Percentiles rank a stretch among this genome's conserved stretches.
phyloP scores from a whole-genome alignment of 2,113 vertebrate species.

The Struthidea cinerea region DNA sequence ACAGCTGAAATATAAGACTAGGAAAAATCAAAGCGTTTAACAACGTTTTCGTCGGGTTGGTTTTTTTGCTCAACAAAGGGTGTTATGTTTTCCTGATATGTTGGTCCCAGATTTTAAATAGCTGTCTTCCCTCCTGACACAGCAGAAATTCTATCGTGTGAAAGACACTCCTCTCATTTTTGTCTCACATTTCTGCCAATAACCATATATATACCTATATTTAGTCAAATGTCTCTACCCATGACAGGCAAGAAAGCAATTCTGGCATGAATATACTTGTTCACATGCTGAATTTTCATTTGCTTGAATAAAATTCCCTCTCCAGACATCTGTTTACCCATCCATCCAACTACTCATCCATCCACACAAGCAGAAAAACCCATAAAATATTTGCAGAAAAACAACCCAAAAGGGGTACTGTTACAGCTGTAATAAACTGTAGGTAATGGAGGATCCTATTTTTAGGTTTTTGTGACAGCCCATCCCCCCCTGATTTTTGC shows the following conservation, averaged over 20 bases:
- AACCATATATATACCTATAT: not conserved
- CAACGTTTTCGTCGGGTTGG: not conserved
- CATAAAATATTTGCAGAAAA: not conserved
- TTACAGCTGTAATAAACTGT: not conserved
- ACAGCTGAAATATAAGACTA: not conserved
- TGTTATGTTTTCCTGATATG: not conserved
- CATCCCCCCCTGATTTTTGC: not conserved
- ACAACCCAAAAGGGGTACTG: not conserved
- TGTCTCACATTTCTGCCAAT: not conserved
- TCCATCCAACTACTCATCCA: not conserved
- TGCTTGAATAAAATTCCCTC: not conserved
- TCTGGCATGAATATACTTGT: slow-evolving; percentile 1
- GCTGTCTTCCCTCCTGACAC: not conserved
- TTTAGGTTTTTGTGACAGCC: not conserved
- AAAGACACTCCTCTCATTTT: not conserved
- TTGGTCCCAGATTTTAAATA: not conserved
- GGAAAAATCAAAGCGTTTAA: not conserved
- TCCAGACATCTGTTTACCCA: not conserved
- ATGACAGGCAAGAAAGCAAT: not conserved
- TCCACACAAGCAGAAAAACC: not conserved
- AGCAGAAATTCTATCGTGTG: not conserved
- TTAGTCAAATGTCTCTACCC: not conserved
- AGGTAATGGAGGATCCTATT: not conserved
- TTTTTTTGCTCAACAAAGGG: not conserved
- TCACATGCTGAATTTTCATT: not conserved